A percentile compares a stretch with the other conserved stretches of the same genome.
Evolutionary conservation across 2,888 invertebrate species (phyloP).

Genomic region (Patella caerulea): DNA sequence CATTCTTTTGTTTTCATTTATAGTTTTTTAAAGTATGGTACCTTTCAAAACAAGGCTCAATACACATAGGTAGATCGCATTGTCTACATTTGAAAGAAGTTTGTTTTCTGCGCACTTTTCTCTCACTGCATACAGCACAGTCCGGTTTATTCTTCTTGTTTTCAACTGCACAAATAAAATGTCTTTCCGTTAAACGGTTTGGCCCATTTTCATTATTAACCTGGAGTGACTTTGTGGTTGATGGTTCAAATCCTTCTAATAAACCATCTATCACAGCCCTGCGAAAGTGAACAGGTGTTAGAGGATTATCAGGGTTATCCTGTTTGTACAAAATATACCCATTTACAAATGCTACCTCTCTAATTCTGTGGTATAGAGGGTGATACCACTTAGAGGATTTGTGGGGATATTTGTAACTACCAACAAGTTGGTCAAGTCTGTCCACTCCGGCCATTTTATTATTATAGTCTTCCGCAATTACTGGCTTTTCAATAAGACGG

Average conservation of each 20-base stretch:
- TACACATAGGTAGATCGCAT: constrained; percentile 18
- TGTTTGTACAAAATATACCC: constrained; percentile 37
- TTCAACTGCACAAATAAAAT: constrained; percentile 20
- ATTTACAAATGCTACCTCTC: constrained; percentile 37
- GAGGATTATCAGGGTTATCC: background rate
- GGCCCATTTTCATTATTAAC: constrained; percentile 17
- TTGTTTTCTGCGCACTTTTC: background rate
- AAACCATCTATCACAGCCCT: constrained; percentile 32
- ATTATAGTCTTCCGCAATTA: constrained; percentile 30
- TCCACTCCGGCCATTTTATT: constrained; percentile 37
- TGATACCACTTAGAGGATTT: constrained; percentile 34
- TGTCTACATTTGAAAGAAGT: constrained; percentile 17
- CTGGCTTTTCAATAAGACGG: constrained; percentile 24
- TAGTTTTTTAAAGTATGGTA: background rate
- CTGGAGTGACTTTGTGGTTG: constrained; percentile 5
- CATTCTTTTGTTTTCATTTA: too few species aligned
- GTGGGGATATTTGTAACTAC: constrained; percentile 31
- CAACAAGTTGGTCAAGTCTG: constrained; percentile 27
- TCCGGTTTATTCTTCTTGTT: background rate
- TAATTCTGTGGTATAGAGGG: constrained; percentile 28
- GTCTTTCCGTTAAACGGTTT: constrained; percentile 26
- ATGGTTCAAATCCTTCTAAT: constrained; percentile 24
- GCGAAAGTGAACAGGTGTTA: constrained; percentile 20
- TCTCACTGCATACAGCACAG: constrained; percentile 9
- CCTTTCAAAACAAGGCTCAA: constrained; percentile 24